phyloP scores from a whole-genome alignment of 2,797 vertebrate species.

The Thripadectes ignobilis region DNA sequence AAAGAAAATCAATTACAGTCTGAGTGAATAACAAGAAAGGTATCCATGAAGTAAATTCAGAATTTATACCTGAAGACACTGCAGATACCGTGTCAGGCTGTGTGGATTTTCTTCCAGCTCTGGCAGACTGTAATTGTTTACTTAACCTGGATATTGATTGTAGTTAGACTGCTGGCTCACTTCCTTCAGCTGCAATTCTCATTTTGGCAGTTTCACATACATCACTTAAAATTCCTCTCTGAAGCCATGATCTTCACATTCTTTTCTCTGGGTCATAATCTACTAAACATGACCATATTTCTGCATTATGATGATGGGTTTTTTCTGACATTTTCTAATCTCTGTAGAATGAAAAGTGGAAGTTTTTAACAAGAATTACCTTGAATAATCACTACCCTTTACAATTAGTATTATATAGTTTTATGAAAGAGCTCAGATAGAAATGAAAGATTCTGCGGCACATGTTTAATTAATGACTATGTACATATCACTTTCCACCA shows the following conservation, averaged over 20 bases:
- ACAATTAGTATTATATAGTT: background rate
- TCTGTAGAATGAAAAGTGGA: background rate
- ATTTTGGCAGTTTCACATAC: background rate
- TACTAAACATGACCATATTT: background rate
- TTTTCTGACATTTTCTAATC: background rate
- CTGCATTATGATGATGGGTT: background rate
- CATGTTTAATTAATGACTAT: background rate
- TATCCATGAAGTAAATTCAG: background rate
- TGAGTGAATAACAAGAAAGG: background rate
- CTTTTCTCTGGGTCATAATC: background rate
- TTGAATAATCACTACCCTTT: background rate
- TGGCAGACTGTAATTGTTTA: conserved; percentile 36
- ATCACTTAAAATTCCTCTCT: background rate
- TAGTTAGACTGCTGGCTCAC: background rate
- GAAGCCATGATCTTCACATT: background rate
- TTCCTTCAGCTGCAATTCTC: conserved; percentile 13
- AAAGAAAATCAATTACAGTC: background rate
- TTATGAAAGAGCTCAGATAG: background rate
- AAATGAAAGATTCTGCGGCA: background rate
- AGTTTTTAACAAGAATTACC: background rate
- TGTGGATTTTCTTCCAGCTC: conserved; percentile 2
- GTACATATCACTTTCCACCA: background rate
- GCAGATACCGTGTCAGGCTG: background rate
- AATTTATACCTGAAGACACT: background rate
- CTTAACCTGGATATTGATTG: conserved; percentile 57